Conservation (phyloP, 2,113 vertebrate genomes). For the Pygoscelis antarcticus region DNA sequence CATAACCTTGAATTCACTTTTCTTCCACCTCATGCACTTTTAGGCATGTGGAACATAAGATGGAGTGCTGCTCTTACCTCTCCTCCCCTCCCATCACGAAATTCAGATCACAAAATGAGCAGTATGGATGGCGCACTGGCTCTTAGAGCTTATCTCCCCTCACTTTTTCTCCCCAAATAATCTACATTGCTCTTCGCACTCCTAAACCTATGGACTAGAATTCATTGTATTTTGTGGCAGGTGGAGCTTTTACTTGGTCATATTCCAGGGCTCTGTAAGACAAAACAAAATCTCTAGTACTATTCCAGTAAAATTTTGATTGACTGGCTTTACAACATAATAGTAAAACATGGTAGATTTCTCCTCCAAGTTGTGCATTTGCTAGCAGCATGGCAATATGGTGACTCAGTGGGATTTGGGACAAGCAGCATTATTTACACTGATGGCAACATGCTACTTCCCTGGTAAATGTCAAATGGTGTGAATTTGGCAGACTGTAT, state of each 20-base stretch:
- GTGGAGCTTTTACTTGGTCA: background rate
- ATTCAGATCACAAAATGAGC: background rate
- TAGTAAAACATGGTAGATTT: constrained; percentile 19
- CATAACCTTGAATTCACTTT: background rate
- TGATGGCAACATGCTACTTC: constrained; percentile 74
- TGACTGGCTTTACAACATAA: background rate
- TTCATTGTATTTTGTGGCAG: background rate
- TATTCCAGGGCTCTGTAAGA: background rate
- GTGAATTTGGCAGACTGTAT: constrained; percentile 69
- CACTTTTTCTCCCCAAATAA: background rate
- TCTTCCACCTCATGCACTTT: background rate
- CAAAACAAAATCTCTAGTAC: background rate
- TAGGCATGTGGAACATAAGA: background rate
- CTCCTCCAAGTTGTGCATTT: constrained; percentile 42
- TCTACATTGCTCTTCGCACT: background rate
- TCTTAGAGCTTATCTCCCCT: background rate
- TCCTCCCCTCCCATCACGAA: background rate
- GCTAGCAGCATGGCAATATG: constrained; percentile 42
- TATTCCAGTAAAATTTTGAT: constrained; percentile 33
- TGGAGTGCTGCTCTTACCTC: background rate
- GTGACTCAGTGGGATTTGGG: constrained; percentile 53
- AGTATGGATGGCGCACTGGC: background rate
- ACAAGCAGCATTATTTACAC: constrained; percentile 72
- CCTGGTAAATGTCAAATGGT: constrained; percentile 74
- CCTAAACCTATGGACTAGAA: background rate